phyloP scores from a whole-genome alignment of 2,113 vertebrate genomes.

The Anolis carolinensis region DNA sequence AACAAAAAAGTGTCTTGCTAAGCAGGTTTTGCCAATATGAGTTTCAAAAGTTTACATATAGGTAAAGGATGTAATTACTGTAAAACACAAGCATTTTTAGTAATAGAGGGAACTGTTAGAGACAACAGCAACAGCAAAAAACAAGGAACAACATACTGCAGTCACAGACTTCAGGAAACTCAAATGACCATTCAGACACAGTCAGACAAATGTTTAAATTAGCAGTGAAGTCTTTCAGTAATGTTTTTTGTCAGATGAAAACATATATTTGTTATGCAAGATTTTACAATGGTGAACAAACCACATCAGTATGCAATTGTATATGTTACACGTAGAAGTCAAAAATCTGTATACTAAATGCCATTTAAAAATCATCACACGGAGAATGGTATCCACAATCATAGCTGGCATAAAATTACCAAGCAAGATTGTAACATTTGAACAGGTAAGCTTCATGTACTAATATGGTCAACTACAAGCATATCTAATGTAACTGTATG shows the following conservation, averaged over 20 bases:
- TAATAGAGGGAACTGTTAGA: not conserved
- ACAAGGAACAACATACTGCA: fast-evolving
- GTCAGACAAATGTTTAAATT: not conserved
- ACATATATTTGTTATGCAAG: not conserved
- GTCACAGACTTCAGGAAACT: constrained; percentile 36
- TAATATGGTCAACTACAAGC: not conserved
- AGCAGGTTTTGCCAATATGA: not conserved
- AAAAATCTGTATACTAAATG: not conserved
- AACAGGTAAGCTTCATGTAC: not conserved
- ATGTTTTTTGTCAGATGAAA: not conserved
- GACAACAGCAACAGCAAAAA: not conserved
- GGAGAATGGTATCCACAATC: not conserved
- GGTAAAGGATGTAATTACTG: not conserved
- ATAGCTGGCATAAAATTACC: not conserved
- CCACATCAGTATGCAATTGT: not conserved
- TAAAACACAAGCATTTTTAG: not conserved
- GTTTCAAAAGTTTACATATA: not conserved
- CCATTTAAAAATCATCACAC: not conserved
- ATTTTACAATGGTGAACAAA: not conserved
- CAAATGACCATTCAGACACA: constrained; percentile 42
- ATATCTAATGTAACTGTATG: not conserved
- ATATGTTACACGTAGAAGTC: not conserved
- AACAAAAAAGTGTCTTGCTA: not conserved
- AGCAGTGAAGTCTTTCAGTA: not conserved
- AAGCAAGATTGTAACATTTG: not conserved